Conservation (phyloP, 2,797 vertebrate species). For the Lacerta bilineata region DNA sequence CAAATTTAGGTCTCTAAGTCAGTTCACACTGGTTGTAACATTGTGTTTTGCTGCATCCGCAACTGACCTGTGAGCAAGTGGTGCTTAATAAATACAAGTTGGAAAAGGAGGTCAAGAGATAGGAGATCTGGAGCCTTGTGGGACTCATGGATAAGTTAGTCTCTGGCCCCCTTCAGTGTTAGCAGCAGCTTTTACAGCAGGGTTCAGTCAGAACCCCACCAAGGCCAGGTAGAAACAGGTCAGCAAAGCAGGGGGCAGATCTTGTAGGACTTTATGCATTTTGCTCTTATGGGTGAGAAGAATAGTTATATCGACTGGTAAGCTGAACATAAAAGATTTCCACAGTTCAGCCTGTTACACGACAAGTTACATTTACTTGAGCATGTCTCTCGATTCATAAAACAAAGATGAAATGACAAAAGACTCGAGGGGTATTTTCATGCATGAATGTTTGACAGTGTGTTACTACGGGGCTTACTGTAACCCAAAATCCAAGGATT, state of each 20-base stretch:
- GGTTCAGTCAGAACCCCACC: no score
- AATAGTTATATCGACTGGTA: neutral
- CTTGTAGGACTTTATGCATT: neutral
- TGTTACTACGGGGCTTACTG: conserved; percentile 52
- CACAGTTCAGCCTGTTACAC: conserved; percentile 41
- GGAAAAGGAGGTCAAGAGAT: no score
- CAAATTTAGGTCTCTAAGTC: no score
- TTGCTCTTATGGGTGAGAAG: neutral
- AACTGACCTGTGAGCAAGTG: no score
- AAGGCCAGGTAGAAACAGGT: no score
- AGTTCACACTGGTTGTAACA: no score
- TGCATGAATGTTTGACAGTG: conserved; percentile 40
- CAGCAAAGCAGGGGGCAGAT: no score
- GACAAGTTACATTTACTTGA: conserved; percentile 55
- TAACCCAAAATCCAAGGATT: neutral
- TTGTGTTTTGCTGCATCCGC: no score
- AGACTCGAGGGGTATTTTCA: conserved; percentile 31
- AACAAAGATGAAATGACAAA: conserved; percentile 41
- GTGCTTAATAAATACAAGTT: no score
- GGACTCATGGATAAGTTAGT: no score
- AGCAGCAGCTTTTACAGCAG: no score
- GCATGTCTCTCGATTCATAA: conserved; percentile 37
- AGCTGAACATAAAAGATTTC: conserved; percentile 4
- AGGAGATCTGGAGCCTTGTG: neutral
- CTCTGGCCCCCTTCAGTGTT: no score